Conservation (phyloP, 2,797 vertebrate genomes). For the Lateolabrax maculatus region DNA sequence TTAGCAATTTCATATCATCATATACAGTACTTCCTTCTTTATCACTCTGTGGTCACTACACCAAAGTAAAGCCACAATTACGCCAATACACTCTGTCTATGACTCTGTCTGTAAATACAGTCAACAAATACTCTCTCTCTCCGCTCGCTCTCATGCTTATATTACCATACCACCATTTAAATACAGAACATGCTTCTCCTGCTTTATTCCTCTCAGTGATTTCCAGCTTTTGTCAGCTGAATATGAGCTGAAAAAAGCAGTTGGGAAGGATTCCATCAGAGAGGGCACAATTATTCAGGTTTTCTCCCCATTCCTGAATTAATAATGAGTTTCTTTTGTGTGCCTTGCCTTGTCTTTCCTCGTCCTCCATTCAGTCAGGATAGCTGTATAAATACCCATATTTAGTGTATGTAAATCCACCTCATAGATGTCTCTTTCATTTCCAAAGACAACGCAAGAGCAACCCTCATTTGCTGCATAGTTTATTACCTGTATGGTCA, state of each 20-base stretch:
- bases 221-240: constrained; percentile 54
- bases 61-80: constrained; percentile 25
- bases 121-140: background rate
- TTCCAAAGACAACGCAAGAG: constrained; percentile 38
- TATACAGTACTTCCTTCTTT: constrained; percentile 4
- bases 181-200: constrained; percentile 43
- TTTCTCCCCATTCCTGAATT: constrained; percentile 57
- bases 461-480: constrained; percentile 48
- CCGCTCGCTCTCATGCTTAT: constrained; percentile 1
- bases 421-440: constrained; percentile 43
- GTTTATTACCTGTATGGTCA: constrained; percentile 51
- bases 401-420: constrained; percentile 56
- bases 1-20: background rate
- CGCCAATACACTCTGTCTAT: background rate
- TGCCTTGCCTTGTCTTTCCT: constrained; percentile 30
- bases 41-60: constrained; percentile 15
- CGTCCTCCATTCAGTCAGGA: constrained; percentile 41
- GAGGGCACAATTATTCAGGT: constrained; percentile 51
- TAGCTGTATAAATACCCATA: constrained; percentile 54
- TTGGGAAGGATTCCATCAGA: constrained; percentile 45
- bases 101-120: background rate
- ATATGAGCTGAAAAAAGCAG: constrained; percentile 34
- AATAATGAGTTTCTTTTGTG: constrained; percentile 56
- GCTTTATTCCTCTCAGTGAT: constrained; percentile 44
- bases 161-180: constrained; percentile 19